Evolutionary conservation across 2,797 vertebrate species (phyloP).

Genomic region (Rhabdophis nuchalis): DNA sequence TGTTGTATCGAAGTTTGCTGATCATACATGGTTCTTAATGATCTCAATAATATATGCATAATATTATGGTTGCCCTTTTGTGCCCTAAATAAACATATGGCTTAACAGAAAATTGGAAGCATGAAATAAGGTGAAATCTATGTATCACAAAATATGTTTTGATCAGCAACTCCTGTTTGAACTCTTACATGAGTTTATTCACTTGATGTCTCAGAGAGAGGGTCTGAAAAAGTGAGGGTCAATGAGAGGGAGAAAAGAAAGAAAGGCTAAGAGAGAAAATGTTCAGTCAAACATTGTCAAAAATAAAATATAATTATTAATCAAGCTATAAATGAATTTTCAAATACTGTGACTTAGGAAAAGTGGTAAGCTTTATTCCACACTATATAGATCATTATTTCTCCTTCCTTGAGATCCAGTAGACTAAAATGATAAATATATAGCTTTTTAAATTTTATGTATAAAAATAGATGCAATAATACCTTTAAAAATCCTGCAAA

Average conservation of each 20-base stretch:
- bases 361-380: not conserved
- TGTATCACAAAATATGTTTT: not conserved
- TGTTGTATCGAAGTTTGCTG: not conserved
- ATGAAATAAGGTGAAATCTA: not conserved
- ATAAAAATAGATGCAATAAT: conserved; percentile 1
- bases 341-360: conserved; percentile 14
- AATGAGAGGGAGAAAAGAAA: not conserved
- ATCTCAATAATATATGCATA: not conserved
- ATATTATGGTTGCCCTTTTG: not conserved
- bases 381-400: not conserved
- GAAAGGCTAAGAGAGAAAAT: not conserved
- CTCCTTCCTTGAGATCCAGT: not conserved
- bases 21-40: not conserved
- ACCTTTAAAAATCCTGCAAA: conserved; percentile 15
- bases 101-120: not conserved
- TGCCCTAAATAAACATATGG: not conserved
- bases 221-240: not conserved
- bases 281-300: conserved; percentile 11
- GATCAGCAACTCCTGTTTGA: not conserved
- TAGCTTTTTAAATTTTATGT: not conserved
- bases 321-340: not conserved
- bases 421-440: not conserved
- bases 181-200: not conserved
- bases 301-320: conserved; percentile 14
- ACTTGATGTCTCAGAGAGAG: not conserved